Base-by-base conservation (phyloP, 2,888 invertebrate species). In the Rhaphigaster nebulosa region DNA sequence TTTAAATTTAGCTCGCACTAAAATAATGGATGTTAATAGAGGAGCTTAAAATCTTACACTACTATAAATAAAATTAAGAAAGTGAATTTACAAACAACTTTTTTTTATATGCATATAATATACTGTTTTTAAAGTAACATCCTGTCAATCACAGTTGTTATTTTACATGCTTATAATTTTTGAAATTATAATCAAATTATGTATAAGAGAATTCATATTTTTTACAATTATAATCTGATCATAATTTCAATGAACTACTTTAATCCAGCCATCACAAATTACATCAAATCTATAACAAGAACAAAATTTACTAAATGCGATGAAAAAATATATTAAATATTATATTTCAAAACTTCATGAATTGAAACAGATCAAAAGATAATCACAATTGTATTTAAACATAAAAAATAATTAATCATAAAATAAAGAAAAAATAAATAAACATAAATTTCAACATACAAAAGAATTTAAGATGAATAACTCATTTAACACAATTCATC, bases 1-100 rank as follows among this genome's bases (percentile, higher is more conserved):
- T 84, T 84, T 84, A 84, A 84, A 84, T 84, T 84, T 84, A 84
- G 84, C 84, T 84, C 84, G 41, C 84, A 45, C 84, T 84, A 84
- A 84, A 84, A 84, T 45, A 84, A 84, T n/a, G 45, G 84, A 84
- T 84, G 84, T 84, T 84, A 84, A 84, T 45, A 45, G 84, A 84
- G 45, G 84, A 84, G 84, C 84, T 45, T 84, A 84, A 84, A 84
- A 84, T 38, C 84, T 84, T 84, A 84, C 15, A 84, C 84, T 84
- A 84, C 84, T 45, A 84, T 84, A 84, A 84, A 84, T 84, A 84
- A 84, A 84, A 84, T 41, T 84, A 84, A 84, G 84, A 84, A 84
- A 45, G 84, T 45, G 41, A 84, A 84, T 84, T 84, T 84, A 84
- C 45, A 84, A 84, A 70, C 70, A 70, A 70, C 70, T 84, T 84